Conservation (phyloP, 1,140 invertebrate genomes). For the Philopotamus ludificatus region DNA sequence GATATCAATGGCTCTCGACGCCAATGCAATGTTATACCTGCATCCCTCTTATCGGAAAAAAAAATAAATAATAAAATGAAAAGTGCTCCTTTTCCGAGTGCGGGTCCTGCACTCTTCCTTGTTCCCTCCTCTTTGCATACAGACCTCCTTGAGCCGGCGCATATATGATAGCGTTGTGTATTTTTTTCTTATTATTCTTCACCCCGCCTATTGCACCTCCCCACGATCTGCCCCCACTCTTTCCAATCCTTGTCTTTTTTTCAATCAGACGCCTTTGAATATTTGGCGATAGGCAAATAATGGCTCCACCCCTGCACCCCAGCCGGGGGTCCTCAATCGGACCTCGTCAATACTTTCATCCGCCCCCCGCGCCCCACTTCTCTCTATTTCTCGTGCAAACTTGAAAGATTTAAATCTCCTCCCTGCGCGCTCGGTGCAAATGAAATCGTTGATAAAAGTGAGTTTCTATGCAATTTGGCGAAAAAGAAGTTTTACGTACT, state of each 20-base stretch:
- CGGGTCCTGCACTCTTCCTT: constrained; percentile 5
- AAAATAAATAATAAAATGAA: too few species aligned
- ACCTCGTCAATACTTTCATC: constrained; percentile 23
- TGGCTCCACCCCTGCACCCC: constrained; percentile 27
- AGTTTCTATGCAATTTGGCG: constrained; percentile 10
- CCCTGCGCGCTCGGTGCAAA: constrained; percentile 11
- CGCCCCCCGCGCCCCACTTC: constrained; percentile 3
- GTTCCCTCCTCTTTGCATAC: constrained; percentile 25
- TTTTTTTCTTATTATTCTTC: constrained; percentile 38
- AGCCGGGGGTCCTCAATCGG: background rate
- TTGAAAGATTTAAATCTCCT: constrained; percentile 25
- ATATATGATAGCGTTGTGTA: constrained; percentile 28
- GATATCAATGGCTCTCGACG: too few species aligned
- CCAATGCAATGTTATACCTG: too few species aligned
- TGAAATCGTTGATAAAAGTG: constrained; percentile 20
- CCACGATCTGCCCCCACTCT: background rate
- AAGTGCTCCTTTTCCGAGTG: background rate
- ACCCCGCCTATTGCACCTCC: constrained; percentile 25
- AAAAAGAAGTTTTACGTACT: constrained; percentile 14
- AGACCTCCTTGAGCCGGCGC: constrained; percentile 25
- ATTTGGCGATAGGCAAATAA: constrained; percentile 43
- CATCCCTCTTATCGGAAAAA: too few species aligned
- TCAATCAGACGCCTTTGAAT: constrained; percentile 43
- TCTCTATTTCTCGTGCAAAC: background rate
- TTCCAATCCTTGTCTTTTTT: constrained; percentile 33